Conservation (phyloP, 30 jellyfish, hydroid and myxozoan species). For the Hydra vulgaris region DNA sequence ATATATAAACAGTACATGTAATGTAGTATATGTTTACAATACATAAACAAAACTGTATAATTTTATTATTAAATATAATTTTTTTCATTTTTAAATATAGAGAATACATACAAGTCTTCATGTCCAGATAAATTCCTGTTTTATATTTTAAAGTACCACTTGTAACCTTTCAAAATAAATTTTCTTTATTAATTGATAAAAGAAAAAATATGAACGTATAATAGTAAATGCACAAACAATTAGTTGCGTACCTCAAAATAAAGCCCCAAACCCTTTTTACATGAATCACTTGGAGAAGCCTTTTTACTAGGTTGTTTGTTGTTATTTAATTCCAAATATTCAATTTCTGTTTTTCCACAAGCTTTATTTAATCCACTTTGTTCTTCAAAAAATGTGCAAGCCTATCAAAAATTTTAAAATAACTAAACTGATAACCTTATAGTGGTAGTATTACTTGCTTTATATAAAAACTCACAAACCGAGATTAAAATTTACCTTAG, state of each 20-base stretch:
- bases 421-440: too few species aligned
- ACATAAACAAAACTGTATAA: too few species aligned
- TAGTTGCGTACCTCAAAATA: neutral
- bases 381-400: conserved; percentile 40
- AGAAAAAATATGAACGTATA: neutral
- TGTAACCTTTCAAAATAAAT: neutral
- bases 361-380: conserved; percentile 30
- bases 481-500: too few species aligned
- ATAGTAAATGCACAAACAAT: too few species aligned
- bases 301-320: neutral
- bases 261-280: neutral
- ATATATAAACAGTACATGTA: too few species aligned
- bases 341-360: conserved; percentile 9
- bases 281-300: neutral
- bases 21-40: too few species aligned
- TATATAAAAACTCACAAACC: too few species aligned
- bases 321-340: conserved; percentile 3
- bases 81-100: too few species aligned
- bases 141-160: neutral
- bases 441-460: too few species aligned
- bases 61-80: too few species aligned
- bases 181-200: neutral
- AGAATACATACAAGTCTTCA: neutral
- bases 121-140: neutral
- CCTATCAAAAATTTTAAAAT: too few species aligned